These are phyloP conservation scores for Oenanthe oenanthe DNA, from an alignment of 2,113 vertebrate genomes.

Conservation along the genomic window DNA sequence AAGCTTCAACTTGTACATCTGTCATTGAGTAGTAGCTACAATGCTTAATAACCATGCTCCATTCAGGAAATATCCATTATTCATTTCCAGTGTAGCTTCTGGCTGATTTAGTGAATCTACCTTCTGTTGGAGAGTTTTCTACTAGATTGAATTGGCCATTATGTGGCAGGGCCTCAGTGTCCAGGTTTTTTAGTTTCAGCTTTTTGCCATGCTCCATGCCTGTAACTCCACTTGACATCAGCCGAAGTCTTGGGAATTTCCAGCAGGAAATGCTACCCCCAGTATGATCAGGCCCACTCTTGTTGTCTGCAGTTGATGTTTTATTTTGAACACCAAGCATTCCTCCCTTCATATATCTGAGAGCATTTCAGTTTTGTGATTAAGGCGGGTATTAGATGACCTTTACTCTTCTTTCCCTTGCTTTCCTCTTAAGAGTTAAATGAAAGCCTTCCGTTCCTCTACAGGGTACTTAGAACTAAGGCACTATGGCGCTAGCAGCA, in stretches of 20 bases:
- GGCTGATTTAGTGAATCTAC: conserved; percentile 27
- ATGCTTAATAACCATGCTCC: conserved; percentile 8
- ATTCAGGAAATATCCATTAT: conserved; percentile 31
- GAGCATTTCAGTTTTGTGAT: conserved; percentile 74
- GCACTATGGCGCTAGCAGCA: conserved; percentile 76
- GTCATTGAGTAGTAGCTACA: background rate
- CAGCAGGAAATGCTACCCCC: conserved; percentile 67
- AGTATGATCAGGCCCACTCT: conserved; percentile 63
- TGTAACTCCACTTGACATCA: conserved; percentile 23
- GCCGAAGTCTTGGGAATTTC: conserved; percentile 29
- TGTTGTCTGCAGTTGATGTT: conserved; percentile 64
- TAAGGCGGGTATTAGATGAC: conserved; percentile 79
- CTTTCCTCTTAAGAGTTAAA: conserved; percentile 82
- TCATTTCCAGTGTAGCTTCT: conserved; percentile 50
- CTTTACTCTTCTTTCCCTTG: conserved; percentile 76
- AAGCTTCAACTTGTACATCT: conserved; percentile 7
- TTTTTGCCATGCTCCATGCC: background rate
- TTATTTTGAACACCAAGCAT: conserved; percentile 74
- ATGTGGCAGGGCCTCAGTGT: background rate
- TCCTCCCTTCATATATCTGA: conserved; percentile 62
- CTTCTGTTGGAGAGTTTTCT: conserved; percentile 34
- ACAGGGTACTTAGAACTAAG: conserved; percentile 77
- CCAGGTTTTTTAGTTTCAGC: background rate
- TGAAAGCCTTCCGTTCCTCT: conserved; percentile 82
- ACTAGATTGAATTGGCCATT: background rate